These are phyloP conservation scores for Steinernema feltiae DNA, from an alignment of 1,140 invertebrate species.

Conservation along the genomic window DNA sequence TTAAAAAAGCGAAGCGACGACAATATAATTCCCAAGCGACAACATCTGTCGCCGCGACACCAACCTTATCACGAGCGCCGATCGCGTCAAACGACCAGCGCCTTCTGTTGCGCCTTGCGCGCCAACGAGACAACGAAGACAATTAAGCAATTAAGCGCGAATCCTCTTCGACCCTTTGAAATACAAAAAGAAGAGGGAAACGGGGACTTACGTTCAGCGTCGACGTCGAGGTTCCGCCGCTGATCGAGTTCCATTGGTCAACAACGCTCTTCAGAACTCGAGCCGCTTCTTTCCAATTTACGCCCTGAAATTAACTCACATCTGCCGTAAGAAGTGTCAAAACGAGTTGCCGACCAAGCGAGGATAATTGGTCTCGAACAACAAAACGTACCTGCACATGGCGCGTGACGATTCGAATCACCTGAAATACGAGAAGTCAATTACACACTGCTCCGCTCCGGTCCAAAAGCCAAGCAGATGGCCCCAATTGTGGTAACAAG, in stretches of 20 bases:
- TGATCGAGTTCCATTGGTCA: constrained; percentile 74
- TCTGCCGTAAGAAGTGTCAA: constrained; percentile 7
- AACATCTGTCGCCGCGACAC: constrained; percentile 6
- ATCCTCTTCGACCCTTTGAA: not conserved
- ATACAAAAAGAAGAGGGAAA: not conserved
- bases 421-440: constrained; percentile 37
- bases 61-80: constrained; percentile 5
- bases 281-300: constrained; percentile 88
- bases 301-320: constrained; percentile 62
- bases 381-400: constrained; percentile 72
- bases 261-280: constrained; percentile 94
- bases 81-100: constrained; percentile 10
- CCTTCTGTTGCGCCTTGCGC: constrained; percentile 14
- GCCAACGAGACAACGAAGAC: constrained; percentile 1
- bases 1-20: constrained; percentile 14
- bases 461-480: not conserved
- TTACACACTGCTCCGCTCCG: not conserved
- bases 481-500: not conserved
- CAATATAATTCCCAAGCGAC: constrained; percentile 13
- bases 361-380: not conserved
- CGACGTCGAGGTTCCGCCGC: not conserved
- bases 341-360: constrained; percentile 6
- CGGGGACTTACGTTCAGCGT: constrained; percentile 11
- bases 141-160: constrained; percentile 10
- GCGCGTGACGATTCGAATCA: constrained; percentile 79